These are phyloP conservation scores for Pocota personata DNA, from an alignment of 2,888 invertebrate genomes.

Conservation along the genomic window DNA sequence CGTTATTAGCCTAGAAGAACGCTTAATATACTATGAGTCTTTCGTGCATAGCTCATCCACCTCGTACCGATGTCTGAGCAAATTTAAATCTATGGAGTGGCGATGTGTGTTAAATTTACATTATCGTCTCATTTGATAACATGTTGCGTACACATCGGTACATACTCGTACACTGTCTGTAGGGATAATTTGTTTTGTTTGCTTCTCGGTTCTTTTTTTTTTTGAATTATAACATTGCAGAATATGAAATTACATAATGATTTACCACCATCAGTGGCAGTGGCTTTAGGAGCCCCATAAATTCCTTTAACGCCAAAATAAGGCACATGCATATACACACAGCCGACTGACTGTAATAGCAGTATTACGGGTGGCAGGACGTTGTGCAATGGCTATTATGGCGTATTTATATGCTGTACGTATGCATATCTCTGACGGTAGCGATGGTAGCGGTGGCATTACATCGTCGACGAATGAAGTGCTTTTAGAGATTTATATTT, in stretches of 20 bases:
- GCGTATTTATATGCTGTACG: conserved; percentile 27
- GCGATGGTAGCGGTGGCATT: not conserved
- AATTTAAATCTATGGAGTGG: not conserved
- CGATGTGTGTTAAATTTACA: conserved; percentile 1
- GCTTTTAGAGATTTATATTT: conserved; percentile 56
- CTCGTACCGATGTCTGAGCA: not conserved
- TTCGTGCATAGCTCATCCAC: not conserved
- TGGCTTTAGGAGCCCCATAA: conserved; percentile 59
- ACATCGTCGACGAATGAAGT: conserved; percentile 51
- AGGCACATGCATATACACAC: conserved; percentile 17
- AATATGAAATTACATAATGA: conserved; percentile 68
- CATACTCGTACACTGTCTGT: not conserved
- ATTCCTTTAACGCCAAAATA: conserved; percentile 55
- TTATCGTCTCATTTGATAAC: not conserved
- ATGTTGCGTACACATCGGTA: conserved; percentile 23
- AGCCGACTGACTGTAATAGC: conserved; percentile 36
- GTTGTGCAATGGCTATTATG: conserved; percentile 46
- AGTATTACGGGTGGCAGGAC: conserved; percentile 20
- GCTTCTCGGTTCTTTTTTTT: not conserved
- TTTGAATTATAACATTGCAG: conserved; percentile 32
- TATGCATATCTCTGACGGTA: conserved; percentile 10
- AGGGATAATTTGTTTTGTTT: conserved; percentile 42
- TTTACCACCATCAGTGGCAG: conserved; percentile 55
- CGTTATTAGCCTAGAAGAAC: conserved; percentile 13
- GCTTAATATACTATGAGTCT: not conserved